Conservation (phyloP, 2,888 invertebrate species). For the Drosophila melanocephala region DNA sequence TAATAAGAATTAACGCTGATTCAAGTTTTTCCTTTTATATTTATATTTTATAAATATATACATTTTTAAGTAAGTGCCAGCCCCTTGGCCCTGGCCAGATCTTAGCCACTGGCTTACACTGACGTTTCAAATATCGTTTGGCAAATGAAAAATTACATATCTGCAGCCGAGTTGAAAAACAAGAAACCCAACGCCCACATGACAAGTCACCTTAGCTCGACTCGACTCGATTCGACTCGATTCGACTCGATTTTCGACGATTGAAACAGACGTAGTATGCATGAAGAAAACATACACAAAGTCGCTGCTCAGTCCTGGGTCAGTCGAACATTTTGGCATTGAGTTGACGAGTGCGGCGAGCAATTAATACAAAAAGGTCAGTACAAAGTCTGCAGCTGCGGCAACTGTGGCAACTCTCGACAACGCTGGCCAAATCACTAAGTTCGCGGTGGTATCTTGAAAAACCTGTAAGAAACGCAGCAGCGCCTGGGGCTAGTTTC, state of each 20-base stretch:
- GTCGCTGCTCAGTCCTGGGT: constrained; percentile 21
- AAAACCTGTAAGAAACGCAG: constrained; percentile 51
- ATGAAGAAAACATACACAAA: neutral
- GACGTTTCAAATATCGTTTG: constrained; percentile 27
- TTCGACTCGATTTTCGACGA: neutral
- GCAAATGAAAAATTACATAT: constrained; percentile 55
- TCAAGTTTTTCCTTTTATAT: neutral
- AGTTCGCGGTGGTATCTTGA: constrained; percentile 17
- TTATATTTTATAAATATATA: neutral
- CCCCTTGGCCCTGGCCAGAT: neutral
- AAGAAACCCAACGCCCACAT: constrained; percentile 69
- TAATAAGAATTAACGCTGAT: neutral
- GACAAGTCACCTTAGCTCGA: constrained; percentile 40
- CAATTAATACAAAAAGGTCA: constrained; percentile 78
- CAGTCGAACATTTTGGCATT: constrained; percentile 51
- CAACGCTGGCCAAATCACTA: constrained; percentile 23
- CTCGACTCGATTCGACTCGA: constrained; percentile 17
- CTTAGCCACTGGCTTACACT: constrained; percentile 29
- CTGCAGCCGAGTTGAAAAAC: constrained; percentile 41
- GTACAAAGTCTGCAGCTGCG: constrained; percentile 23
- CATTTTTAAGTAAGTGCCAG: neutral
- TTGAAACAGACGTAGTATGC: neutral
- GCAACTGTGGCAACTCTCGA: constrained; percentile 29
- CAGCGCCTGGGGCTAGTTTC: constrained; percentile 44
- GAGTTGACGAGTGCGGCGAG: constrained; percentile 36